phyloP scores from a whole-genome alignment of 2,113 vertebrate species.

The Edolisoma coerulescens region DNA sequence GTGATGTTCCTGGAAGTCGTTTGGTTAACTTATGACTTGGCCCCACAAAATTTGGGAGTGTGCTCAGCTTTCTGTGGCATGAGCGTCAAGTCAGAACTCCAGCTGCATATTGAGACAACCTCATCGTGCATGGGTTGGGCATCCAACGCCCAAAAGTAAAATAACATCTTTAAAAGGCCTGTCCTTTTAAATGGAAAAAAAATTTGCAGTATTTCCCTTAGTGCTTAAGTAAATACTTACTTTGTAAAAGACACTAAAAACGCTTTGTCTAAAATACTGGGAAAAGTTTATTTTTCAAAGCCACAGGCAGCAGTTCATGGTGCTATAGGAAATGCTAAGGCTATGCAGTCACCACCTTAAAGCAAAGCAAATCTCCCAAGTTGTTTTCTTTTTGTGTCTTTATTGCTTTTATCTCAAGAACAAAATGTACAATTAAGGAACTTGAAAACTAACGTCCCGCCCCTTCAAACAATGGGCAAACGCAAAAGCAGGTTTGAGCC shows the following conservation, averaged over 20 bases:
- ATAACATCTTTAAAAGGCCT: background rate
- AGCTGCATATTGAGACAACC: background rate
- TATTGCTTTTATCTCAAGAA: conserved; percentile 35
- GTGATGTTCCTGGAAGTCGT: background rate
- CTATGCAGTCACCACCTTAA: background rate
- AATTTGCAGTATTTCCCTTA: background rate
- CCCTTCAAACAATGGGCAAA: conserved; percentile 2
- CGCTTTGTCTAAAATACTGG: background rate
- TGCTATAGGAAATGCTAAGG: background rate
- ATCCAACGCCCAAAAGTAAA: background rate
- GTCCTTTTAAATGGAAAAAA: background rate
- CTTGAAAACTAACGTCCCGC: background rate
- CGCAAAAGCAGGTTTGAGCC: background rate
- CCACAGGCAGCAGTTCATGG: background rate
- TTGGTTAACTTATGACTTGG: background rate
- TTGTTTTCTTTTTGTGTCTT: background rate
- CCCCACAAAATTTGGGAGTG: background rate
- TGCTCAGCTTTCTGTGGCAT: background rate
- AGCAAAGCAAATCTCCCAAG: background rate
- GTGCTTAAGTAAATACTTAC: background rate
- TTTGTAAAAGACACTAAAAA: background rate
- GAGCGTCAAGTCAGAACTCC: background rate
- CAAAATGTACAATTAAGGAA: conserved; percentile 10
- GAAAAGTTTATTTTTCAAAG: background rate
- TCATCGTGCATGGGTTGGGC: background rate